Conservation (phyloP, 2,113 vertebrate species). For the Narcine bancroftii region DNA sequence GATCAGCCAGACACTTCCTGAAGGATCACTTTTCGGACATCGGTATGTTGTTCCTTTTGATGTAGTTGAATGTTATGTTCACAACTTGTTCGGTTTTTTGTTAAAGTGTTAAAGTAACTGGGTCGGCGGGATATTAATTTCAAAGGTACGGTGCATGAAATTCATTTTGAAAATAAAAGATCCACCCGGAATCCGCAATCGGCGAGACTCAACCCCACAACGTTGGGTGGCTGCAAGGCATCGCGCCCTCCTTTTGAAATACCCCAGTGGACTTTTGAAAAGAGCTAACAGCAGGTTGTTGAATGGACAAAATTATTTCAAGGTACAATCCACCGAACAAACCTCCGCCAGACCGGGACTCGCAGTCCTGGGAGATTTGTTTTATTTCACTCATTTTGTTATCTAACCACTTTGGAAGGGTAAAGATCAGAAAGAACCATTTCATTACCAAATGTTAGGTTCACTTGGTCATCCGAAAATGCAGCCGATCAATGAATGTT, state of each 20-base stretch:
- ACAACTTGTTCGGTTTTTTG: background rate
- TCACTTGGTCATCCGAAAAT: background rate
- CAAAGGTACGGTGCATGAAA: background rate
- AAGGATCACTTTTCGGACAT: slow-evolving; percentile 10
- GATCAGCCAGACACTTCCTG: background rate
- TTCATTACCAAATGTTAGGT: background rate
- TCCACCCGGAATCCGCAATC: background rate
- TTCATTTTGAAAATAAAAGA: background rate
- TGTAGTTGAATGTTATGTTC: background rate
- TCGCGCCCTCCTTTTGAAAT: background rate
- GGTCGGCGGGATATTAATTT: background rate
- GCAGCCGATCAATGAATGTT: background rate
- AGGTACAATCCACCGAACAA: background rate
- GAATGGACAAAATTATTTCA: background rate
- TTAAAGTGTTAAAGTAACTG: background rate
- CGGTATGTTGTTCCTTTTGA: background rate
- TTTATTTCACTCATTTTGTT: background rate
- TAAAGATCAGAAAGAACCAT: no score
- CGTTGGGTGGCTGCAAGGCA: background rate
- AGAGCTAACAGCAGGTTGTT: background rate
- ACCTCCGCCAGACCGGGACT: background rate
- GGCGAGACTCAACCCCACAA: background rate
- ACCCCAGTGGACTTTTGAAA: background rate
- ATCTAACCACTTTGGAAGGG: background rate
- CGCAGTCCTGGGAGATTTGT: background rate